phyloP scores from a whole-genome alignment of 2,113 vertebrate species.

The Cichladusa arquata region DNA sequence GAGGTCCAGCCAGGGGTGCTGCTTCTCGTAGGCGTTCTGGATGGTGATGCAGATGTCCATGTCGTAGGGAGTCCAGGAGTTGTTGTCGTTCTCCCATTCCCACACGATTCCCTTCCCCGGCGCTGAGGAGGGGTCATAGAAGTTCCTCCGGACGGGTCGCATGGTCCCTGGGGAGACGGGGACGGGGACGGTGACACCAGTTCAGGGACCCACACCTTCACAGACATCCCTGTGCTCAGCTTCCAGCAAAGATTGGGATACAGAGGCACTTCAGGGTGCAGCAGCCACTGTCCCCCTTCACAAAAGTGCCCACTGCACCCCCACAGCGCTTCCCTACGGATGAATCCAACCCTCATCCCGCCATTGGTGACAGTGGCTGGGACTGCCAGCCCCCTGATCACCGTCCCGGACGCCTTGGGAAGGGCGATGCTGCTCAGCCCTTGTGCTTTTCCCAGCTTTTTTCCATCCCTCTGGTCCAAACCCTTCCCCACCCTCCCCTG shows the following conservation, averaged over 20 bases:
- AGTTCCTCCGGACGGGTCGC: slow-evolving; percentile 91
- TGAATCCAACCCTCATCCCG: not conserved
- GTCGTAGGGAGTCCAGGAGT: slow-evolving; percentile 93
- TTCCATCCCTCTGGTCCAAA: not conserved
- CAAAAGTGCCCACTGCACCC: fast-evolving
- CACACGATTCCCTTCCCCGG: slow-evolving; percentile 96
- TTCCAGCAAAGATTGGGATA: fast-evolving
- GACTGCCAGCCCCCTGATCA: not conserved
- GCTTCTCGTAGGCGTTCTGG: slow-evolving; percentile 98
- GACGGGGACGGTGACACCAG: fast-evolving
- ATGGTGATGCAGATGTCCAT: slow-evolving; percentile 98
- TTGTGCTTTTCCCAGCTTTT: not conserved
- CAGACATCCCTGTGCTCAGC: fast-evolving
- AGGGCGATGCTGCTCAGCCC: not conserved
- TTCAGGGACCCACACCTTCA: fast-evolving
- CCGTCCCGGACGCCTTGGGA: fast-evolving
- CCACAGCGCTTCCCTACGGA: fast-evolving
- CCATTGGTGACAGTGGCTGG: not conserved
- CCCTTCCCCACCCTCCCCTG: not conserved
- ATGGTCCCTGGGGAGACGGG: slow-evolving; percentile 81
- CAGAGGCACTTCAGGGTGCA: not conserved
- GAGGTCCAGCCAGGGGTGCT: slow-evolving; percentile 96
- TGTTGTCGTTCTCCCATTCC: slow-evolving; percentile 95
- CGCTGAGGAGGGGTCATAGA: slow-evolving; percentile 93
- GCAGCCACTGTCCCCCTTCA: fast-evolving